Evolutionary conservation across 2,888 invertebrate genomes (phyloP).

Genomic region (Cryptus armator): DNA sequence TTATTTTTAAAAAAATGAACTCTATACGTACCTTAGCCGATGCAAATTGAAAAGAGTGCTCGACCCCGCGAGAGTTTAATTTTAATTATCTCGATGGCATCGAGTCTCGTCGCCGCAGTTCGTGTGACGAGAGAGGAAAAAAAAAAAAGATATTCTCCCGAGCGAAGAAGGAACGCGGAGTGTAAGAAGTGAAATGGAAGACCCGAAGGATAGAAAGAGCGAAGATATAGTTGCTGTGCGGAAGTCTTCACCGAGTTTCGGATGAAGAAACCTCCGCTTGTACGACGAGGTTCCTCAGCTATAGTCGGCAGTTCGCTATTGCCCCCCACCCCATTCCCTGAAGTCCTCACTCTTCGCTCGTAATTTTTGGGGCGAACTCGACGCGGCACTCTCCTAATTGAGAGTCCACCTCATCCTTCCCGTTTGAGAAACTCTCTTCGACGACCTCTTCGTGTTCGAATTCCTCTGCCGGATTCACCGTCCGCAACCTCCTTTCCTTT

Average conservation of each 20-base stretch:
- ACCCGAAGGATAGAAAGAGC: conserved; percentile 42
- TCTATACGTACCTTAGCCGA: neutral
- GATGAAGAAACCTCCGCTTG: conserved; percentile 53
- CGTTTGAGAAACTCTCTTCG: conserved; percentile 59
- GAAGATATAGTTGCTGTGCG: conserved; percentile 52
- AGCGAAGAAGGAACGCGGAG: conserved; percentile 21
- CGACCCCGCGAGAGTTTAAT: conserved; percentile 46
- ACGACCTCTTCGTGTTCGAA: conserved; percentile 61
- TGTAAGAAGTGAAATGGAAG: conserved; percentile 37
- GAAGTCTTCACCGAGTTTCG: conserved; percentile 61
- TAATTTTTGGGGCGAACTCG: conserved; percentile 75
- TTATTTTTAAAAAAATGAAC: neutral
- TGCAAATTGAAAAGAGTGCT: conserved; percentile 45
- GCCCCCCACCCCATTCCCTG: neutral
- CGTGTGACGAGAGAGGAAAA: conserved; percentile 32
- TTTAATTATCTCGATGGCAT: conserved; percentile 61
- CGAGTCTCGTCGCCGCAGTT: conserved; percentile 47
- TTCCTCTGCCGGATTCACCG: conserved; percentile 1
- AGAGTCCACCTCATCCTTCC: conserved; percentile 69
- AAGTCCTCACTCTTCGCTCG: conserved; percentile 43
- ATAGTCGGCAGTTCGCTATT: neutral
- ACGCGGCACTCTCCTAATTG: conserved; percentile 76
- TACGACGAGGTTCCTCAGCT: neutral
- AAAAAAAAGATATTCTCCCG: conserved; percentile 21
- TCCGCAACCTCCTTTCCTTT: neutral